Percentiles rank a stretch among this genome's conserved stretches.
Evolutionary conservation across 2,888 invertebrate genomes (phyloP).

Genomic region (Nomada fabriciana): DNA sequence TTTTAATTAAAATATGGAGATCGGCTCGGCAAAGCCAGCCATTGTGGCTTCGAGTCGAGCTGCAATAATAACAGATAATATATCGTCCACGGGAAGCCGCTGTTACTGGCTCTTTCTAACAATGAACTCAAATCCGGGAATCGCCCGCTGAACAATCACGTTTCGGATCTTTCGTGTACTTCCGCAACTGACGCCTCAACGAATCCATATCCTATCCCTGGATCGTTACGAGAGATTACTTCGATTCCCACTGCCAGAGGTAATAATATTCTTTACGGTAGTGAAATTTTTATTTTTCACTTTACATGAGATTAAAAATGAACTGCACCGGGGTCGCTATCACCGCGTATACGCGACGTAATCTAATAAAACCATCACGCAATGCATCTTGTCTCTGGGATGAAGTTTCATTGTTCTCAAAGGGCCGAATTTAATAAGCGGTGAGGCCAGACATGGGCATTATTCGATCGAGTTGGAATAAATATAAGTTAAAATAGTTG

Average conservation of each 20-base stretch:
- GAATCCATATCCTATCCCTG: constrained; percentile 31
- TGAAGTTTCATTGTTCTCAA: no score
- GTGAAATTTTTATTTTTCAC: not conserved
- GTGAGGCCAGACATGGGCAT: no score
- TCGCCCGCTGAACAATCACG: constrained; percentile 75
- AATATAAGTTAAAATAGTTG: no score
- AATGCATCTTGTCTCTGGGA: no score
- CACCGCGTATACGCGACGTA: not conserved
- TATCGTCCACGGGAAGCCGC: constrained; percentile 74
- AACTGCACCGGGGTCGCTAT: not conserved
- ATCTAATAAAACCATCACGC: constrained; percentile 4
- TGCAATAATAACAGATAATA: constrained; percentile 83
- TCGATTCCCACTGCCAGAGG: not conserved
- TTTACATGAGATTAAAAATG: not conserved
- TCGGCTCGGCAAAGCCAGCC: constrained; percentile 78
- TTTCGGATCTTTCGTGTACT: constrained; percentile 64
- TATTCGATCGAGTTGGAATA: no score
- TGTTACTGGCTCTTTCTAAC: constrained; percentile 76
- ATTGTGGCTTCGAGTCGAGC: constrained; percentile 78
- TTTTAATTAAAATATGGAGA: constrained; percentile 84
- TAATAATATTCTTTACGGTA: constrained; percentile 13
- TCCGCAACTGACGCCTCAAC: constrained; percentile 33
- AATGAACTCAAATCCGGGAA: constrained; percentile 80
- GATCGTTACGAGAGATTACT: constrained; percentile 30
- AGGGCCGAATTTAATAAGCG: no score